Evolutionary conservation across 1,140 invertebrate genomes (phyloP).

Genomic region (Drosophila equinoxialis): DNA sequence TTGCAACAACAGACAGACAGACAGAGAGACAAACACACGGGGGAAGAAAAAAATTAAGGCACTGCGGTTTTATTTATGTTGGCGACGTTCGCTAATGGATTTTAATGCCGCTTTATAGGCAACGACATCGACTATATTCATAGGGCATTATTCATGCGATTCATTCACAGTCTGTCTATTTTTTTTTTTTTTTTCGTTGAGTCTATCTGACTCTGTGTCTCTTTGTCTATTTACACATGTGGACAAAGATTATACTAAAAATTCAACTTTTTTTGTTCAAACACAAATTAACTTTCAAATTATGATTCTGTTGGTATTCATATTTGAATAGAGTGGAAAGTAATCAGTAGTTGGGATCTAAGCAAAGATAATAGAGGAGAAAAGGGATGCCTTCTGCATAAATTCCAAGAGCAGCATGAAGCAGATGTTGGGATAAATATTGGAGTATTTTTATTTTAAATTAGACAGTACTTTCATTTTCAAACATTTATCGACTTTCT

Average conservation of each 20-base stretch:
- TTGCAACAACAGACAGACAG: constrained; percentile 29
- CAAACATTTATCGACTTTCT: too few species aligned
- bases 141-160: constrained; percentile 62
- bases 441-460: too few species aligned
- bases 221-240: background rate
- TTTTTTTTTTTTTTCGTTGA: constrained; percentile 12
- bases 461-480: too few species aligned
- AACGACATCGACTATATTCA: constrained; percentile 53
- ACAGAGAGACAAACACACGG: constrained; percentile 16
- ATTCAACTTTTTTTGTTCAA: background rate
- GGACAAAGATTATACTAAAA: background rate
- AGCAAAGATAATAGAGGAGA: too few species aligned
- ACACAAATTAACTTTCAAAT: background rate
- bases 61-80: constrained; percentile 68
- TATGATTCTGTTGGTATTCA: background rate
- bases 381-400: too few species aligned
- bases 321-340: background rate
- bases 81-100: constrained; percentile 70
- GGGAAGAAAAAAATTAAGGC: constrained; percentile 59
- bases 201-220: background rate
- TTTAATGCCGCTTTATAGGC: constrained; percentile 73
- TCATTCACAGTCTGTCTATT: constrained; percentile 17
- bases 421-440: too few species aligned
- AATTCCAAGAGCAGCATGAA: too few species aligned
- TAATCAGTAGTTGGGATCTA: too few species aligned